Evolutionary conservation across 2,797 vertebrate genomes (phyloP).

Genomic region (Dipus sagitta): DNA sequence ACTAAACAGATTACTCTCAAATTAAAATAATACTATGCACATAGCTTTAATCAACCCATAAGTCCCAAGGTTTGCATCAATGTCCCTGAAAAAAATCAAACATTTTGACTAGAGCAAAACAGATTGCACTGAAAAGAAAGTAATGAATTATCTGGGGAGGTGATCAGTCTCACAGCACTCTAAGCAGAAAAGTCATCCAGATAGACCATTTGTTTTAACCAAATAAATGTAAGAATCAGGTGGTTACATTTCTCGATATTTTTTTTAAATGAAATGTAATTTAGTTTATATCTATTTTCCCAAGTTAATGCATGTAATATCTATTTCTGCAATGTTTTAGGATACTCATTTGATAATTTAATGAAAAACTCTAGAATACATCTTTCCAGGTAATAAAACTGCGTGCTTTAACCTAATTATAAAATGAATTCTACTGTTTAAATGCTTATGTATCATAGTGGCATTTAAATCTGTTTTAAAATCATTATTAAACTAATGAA

Average conservation of each 20-base stretch:
- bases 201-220: constrained; percentile 45
- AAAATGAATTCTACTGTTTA: constrained; percentile 30
- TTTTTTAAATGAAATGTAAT: constrained; percentile 52
- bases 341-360: constrained; percentile 26
- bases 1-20: constrained; percentile 16
- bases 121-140: constrained; percentile 47
- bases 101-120: constrained; percentile 58
- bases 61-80: not conserved
- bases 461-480: not conserved
- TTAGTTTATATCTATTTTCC: constrained; percentile 11
- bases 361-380: not conserved
- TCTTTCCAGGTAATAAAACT: not conserved
- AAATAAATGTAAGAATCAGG: constrained; percentile 25
- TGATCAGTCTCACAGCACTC: constrained; percentile 70
- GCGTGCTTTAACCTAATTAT: not conserved
- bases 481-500: constrained; percentile 23
- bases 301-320: not conserved
- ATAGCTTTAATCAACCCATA: constrained; percentile 14
- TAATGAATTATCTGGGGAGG: constrained; percentile 70
- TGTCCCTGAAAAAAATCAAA: constrained; percentile 56
- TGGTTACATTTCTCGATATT: constrained; percentile 20
- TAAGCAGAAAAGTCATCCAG: not conserved
- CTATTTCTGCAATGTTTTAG: not conserved
- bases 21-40: constrained; percentile 7
- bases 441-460: not conserved